phyloP scores from a whole-genome alignment of 2,113 vertebrate genomes.

The Larimichthys polyactis region DNA sequence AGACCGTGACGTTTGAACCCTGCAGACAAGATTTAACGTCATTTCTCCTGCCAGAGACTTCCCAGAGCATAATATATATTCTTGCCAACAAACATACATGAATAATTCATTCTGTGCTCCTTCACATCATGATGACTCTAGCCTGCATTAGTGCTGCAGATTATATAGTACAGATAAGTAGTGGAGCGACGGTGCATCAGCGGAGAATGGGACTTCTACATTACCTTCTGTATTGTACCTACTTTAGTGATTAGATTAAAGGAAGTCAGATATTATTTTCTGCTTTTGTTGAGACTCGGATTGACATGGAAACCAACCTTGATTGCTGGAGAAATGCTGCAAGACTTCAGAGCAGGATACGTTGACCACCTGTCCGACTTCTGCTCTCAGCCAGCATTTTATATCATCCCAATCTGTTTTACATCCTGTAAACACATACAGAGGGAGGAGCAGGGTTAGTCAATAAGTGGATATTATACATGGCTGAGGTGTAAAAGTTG shows the following conservation, averaged over 20 bases:
- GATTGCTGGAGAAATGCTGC: slow-evolving; percentile 81
- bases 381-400: slow-evolving; percentile 81
- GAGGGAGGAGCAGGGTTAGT: background rate
- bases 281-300: background rate
- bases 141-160: slow-evolving; percentile 16
- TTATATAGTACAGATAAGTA: slow-evolving; percentile 30
- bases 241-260: background rate
- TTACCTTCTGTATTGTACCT: background rate
- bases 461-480: background rate
- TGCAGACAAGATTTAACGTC: slow-evolving; percentile 29
- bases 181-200: background rate
- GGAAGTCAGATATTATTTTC: background rate
- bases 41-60: slow-evolving; percentile 45
- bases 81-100: slow-evolving; percentile 56
- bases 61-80: slow-evolving; percentile 26
- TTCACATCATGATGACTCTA: slow-evolving; percentile 31
- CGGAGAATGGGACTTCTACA: background rate
- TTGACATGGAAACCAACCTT: slow-evolving; percentile 71
- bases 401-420: slow-evolving; percentile 84
- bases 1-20: slow-evolving; percentile 19
- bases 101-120: slow-evolving; percentile 60
- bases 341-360: slow-evolving; percentile 83
- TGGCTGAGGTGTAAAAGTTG: background rate
- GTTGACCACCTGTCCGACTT: slow-evolving; percentile 81
- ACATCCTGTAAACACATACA: slow-evolving; percentile 72